A percentile compares a stretch with the other conserved stretches of the same genome.
These are phyloP conservation scores for Grus americana DNA, from an alignment of 2,113 vertebrate genomes.

Conservation along the genomic window DNA sequence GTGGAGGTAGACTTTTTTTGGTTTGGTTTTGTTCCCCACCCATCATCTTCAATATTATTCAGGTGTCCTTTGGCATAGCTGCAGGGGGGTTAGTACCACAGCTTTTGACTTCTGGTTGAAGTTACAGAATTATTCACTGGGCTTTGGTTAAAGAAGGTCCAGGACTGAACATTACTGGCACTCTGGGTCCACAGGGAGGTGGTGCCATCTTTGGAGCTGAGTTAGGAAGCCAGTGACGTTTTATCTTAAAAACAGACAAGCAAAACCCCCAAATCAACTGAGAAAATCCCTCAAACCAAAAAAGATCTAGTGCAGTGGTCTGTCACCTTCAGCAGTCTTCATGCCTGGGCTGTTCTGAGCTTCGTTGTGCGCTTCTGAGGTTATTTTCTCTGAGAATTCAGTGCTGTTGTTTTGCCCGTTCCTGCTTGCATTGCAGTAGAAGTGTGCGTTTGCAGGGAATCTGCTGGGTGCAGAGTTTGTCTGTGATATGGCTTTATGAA, in stretches of 20 bases:
- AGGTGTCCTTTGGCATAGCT: not conserved
- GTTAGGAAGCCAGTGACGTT: not conserved
- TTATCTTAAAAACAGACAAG: not conserved
- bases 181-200: not conserved
- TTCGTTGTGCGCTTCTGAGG: not conserved
- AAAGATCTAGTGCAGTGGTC: not conserved
- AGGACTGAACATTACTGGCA: not conserved
- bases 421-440: not conserved
- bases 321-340: not conserved
- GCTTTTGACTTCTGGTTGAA: not conserved
- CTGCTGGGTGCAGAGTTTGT: not conserved
- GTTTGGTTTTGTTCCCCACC: not conserved
- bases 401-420: not conserved
- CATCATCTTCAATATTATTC: not conserved
- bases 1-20: not conserved
- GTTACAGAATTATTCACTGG: not conserved
- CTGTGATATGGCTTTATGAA: constrained; percentile 42
- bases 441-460: not conserved
- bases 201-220: not conserved
- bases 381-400: not conserved
- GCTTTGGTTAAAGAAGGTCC: not conserved
- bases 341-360: not conserved
- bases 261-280: not conserved
- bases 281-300: not conserved
- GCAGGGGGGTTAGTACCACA: not conserved